Percentiles rank a stretch among this genome's conserved stretches.
These are phyloP conservation scores for Cydia pomonella DNA, from an alignment of 1,140 invertebrate genomes.

Conservation along the genomic window DNA sequence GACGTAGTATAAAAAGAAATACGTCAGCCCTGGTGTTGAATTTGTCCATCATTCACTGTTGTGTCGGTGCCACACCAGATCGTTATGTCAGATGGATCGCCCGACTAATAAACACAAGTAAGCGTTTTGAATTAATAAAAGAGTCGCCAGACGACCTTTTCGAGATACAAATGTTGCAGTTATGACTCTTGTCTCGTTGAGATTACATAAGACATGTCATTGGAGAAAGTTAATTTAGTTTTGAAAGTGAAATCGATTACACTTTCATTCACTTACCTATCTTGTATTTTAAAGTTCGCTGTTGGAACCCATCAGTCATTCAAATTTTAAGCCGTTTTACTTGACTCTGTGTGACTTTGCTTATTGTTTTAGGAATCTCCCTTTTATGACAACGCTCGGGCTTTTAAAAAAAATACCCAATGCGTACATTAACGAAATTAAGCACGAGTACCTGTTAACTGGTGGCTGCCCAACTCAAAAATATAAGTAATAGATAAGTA, in stretches of 20 bases:
- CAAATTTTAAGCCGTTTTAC: conserved; percentile 26
- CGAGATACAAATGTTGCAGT: conserved; percentile 69
- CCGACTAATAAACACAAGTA: conserved; percentile 34
- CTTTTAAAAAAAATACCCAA: too few species aligned
- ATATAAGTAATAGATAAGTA: background rate
- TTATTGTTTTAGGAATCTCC: conserved; percentile 22
- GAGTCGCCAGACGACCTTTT: conserved; percentile 65
- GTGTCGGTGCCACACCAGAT: conserved; percentile 18
- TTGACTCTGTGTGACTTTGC: background rate
- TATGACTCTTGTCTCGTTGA: conserved; percentile 72
- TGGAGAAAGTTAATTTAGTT: conserved; percentile 80
- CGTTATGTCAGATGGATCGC: conserved; percentile 30
- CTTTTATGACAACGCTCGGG: background rate
- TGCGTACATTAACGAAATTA: background rate
- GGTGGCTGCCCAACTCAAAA: too few species aligned
- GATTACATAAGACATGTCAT: conserved; percentile 78
- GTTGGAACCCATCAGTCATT: conserved; percentile 48
- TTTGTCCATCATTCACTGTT: conserved; percentile 22
- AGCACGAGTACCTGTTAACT: background rate
- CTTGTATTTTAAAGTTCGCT: conserved; percentile 67
- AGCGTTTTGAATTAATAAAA: conserved; percentile 50
- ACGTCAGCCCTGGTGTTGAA: background rate
- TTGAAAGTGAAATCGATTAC: conserved; percentile 80
- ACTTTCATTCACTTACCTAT: conserved; percentile 79
- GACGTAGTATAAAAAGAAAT: too few species aligned